These are phyloP conservation scores for Danio choprae DNA, from an alignment of 2,797 vertebrate species.

Conservation along the genomic window DNA sequence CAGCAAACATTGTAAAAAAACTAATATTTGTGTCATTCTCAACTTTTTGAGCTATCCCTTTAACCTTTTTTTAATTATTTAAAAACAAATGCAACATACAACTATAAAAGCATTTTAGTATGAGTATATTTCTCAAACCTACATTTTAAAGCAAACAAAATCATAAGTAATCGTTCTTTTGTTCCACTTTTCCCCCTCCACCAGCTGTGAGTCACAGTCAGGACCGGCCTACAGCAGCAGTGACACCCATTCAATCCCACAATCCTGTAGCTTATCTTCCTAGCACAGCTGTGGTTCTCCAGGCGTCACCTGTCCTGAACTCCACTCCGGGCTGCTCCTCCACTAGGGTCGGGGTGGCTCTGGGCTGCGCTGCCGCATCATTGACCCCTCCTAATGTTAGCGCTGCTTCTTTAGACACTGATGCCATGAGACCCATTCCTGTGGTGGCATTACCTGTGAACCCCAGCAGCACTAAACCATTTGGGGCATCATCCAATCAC, in stretches of 20 bases:
- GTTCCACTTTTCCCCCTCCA: slow-evolving; percentile 1
- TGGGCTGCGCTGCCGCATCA: slow-evolving; percentile 85
- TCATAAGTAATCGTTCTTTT: background rate
- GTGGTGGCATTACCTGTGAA: slow-evolving; percentile 72
- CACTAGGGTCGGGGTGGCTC: slow-evolving; percentile 73
- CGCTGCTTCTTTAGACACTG: slow-evolving; percentile 84
- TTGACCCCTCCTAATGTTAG: slow-evolving; percentile 82
- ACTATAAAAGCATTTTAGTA: too few species aligned
- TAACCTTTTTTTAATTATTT: too few species aligned
- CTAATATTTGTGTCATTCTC: too few species aligned
- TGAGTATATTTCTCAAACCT: too few species aligned
- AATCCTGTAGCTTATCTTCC: slow-evolving; percentile 81
- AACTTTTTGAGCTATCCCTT: too few species aligned
- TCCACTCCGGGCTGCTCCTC: slow-evolving; percentile 77
- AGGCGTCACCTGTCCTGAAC: slow-evolving; percentile 73
- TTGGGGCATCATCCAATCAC: slow-evolving; percentile 74
- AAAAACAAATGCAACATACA: too few species aligned
- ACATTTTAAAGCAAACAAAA: too few species aligned
- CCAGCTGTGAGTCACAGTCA: slow-evolving; percentile 89
- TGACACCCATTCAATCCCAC: slow-evolving; percentile 91
- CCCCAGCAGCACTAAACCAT: slow-evolving; percentile 71
- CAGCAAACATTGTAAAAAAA: too few species aligned
- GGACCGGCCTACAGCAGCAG: slow-evolving; percentile 90
- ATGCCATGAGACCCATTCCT: slow-evolving; percentile 76
- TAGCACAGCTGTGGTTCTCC: slow-evolving; percentile 79